Evolutionary conservation across 2,888 invertebrate genomes (phyloP), one percentile per base, ranked within the genome.

Genomic region (Sthenelais limicola): DNA sequence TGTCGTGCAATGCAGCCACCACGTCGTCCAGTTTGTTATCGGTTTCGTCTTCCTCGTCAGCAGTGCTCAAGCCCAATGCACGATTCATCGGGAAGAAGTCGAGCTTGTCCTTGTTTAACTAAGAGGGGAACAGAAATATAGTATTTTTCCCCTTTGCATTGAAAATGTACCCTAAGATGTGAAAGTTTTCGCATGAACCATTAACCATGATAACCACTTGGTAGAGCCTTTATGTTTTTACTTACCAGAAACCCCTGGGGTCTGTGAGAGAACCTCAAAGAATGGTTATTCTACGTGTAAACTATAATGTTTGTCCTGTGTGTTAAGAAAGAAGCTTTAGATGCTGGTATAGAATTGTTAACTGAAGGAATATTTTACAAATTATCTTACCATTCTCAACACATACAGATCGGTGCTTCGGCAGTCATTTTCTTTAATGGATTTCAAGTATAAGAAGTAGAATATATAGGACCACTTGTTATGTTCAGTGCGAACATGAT

Each of bases 1-100:
- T 69, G 32, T 18, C 15, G 28, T 33, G 28, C 38, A 62, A 24
- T 9, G 58, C 47, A 21, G 38, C 52, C 9, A 54, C 43, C 3
- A 69, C 32, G 15, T 43, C 48, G 18, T 73, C 73, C 43, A 73
- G 28, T 35, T 62, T 73, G 33, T 30, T 49, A 15, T 73, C 73
- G 7, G 21, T n/a, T 1, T 58, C 35, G 15, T 73, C 71, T 32
- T 73, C 73, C 24, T 58, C 72, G 9, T 49, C 56, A 0, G 48
- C 21, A 15, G 66, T 21, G n/a, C n/a, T n/a, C 5, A 73, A 62
- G 9, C 52, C 56, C 12, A 73, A 33, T 15, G 73, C 66, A 24
- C 71, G 26, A 26, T 58, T 48, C 48, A 73, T 18, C 30, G 73
- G 73, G 54, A 73, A 72, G 73, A 73, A 73, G n/a, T 73, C 73